Evolutionary conservation across 2,888 invertebrate species (phyloP).

Genomic region (Masnerella sp.): DNA sequence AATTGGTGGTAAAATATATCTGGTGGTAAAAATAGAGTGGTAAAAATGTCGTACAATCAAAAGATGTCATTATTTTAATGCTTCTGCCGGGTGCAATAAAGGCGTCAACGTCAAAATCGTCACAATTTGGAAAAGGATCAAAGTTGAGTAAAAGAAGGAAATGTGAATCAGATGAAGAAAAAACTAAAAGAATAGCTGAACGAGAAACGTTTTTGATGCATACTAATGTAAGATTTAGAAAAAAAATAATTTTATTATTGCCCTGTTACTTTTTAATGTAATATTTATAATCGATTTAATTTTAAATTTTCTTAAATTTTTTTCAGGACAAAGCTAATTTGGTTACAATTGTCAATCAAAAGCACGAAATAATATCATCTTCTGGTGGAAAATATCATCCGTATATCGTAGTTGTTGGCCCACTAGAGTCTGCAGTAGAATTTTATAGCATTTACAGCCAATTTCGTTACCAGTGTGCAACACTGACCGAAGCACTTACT

Average conservation of each 20-base stretch:
- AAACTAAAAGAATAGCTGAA: background rate
- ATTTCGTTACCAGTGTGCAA: background rate
- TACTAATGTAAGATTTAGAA: slow-evolving; percentile 24
- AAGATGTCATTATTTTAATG: slow-evolving; percentile 7
- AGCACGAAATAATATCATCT: background rate
- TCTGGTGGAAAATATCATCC: background rate
- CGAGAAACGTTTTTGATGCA: slow-evolving; percentile 24
- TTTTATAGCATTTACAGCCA: background rate
- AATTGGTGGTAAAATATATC: too few species aligned
- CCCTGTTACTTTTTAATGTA: background rate
- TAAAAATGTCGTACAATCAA: too few species aligned
- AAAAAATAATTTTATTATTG: slow-evolving; percentile 1
- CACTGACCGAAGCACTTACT: background rate
- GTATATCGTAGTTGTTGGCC: slow-evolving; percentile 2
- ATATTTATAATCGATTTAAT: background rate
- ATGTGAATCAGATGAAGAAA: background rate
- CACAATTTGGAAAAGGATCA: background rate
- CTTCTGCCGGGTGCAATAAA: slow-evolving; percentile 8
- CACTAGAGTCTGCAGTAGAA: background rate
- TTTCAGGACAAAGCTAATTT: background rate
- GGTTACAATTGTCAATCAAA: background rate
- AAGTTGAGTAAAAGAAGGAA: background rate
- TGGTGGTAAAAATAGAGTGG: too few species aligned
- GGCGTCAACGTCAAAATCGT: slow-evolving; percentile 1
- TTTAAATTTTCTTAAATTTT: background rate